Base-by-base conservation (phyloP, 2,797 vertebrate species). In the Cacajao melanocephalus region DNA sequence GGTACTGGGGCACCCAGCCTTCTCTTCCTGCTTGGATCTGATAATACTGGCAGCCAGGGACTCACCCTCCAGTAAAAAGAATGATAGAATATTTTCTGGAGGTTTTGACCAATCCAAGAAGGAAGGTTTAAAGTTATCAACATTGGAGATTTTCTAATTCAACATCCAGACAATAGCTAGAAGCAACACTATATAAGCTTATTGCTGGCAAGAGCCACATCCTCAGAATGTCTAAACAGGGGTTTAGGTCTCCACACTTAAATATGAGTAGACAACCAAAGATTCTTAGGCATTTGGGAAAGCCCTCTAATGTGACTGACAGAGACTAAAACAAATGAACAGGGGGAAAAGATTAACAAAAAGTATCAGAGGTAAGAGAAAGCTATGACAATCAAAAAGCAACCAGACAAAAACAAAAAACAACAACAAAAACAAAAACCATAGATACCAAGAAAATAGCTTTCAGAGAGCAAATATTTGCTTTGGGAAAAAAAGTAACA, bases 401-500 rank as follows among this genome's bases (percentile, higher is more conserved):
- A 55, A 22, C 39, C 39, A 30, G 19, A 79, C 4, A 22, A 55
- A 79, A 70, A 48, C 19, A 36, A 1, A 13, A n/a, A 57, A 52
- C 52, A 33, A 48, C 57, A n/a, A 8, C 20, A 55, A 55, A 0
- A 57, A 61, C 28, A 15, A 61, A 15, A 30, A 33, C 33, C 15
- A 9, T 67, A 50, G 1, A 55, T 64, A 57, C 26, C 7, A 75
- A 72, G 67, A 90, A 61, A 95, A 33, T 57, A 90, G 57, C 13
- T 72, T 52, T 81, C 30, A 91, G 75, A 94, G 46, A 89, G n/a
- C 26, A 93, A 86, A 94, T 86, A 36, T 41, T 28, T 73, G 8
- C 73, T 57, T 61, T 84, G 26, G 20, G 1, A 33, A 93, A 85
- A 30, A 41, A 24, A 58, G 20, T 72, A 72, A 48, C 14, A 93